Conservation (phyloP, 2,113 vertebrate genomes). For the Mobula hypostoma region DNA sequence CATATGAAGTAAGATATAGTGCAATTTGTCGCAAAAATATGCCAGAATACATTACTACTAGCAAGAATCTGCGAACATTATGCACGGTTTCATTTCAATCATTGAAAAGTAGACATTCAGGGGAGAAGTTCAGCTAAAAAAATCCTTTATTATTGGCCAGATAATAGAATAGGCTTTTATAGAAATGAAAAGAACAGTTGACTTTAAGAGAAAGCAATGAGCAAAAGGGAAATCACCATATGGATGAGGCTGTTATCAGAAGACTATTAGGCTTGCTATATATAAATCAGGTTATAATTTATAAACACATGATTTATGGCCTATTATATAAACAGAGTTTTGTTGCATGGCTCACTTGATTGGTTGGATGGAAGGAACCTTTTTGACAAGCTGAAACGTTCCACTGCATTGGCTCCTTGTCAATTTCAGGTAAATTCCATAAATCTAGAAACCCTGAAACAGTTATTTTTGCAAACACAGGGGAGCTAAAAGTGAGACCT, state of each 20-base stretch:
- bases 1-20: not conserved
- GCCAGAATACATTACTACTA: not conserved
- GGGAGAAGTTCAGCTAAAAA: too few species aligned
- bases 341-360: not conserved
- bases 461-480: not conserved
- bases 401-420: not conserved
- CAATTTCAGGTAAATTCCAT: constrained; percentile 19
- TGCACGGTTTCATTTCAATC: not conserved
- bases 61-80: not conserved
- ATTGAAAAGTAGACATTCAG: not conserved
- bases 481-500: not conserved
- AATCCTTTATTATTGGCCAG: not conserved
- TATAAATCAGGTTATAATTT: not conserved
- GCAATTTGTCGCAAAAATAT: not conserved
- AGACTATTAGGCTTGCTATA: not conserved
- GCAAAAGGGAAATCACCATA: not conserved
- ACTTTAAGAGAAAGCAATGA: not conserved
- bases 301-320: not conserved
- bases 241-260: not conserved
- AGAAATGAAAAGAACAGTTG: not conserved
- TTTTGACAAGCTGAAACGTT: not conserved
- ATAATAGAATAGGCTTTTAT: not conserved
- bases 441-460: not conserved
- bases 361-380: not conserved
- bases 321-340: not conserved